A percentile compares a stretch with the other conserved stretches of the same genome.
phyloP scores from a whole-genome alignment of 2,888 invertebrate species.

The Ichneumoninae sp. region DNA sequence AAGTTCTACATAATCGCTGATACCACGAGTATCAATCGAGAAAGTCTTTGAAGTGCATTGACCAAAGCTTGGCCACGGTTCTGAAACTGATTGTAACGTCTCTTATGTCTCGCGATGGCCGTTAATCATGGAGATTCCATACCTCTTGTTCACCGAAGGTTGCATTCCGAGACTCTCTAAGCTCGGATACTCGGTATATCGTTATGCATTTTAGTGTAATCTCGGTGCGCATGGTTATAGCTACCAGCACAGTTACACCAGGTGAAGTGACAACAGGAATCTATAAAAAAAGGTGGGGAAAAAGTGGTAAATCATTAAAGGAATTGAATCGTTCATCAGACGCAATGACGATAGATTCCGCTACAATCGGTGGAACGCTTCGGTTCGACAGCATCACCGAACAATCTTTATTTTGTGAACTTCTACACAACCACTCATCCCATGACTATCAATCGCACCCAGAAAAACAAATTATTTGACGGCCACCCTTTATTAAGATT shows the following conservation, averaged over 20 bases:
- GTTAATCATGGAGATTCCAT: slow-evolving; percentile 46
- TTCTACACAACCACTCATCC: slow-evolving; percentile 35
- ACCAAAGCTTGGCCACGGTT: slow-evolving; percentile 13
- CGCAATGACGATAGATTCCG: background rate
- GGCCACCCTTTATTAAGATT: too few relatives aligned
- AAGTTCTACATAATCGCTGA: slow-evolving; percentile 38
- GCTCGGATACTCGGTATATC: background rate
- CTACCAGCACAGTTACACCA: slow-evolving; percentile 37
- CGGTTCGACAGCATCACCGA: background rate
- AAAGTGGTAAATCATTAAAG: too few relatives aligned
- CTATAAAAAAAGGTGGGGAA: too few relatives aligned
- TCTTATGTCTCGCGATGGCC: slow-evolving; percentile 35
- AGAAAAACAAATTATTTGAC: too few relatives aligned
- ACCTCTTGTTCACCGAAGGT: background rate
- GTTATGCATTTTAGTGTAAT: background rate
- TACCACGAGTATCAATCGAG: slow-evolving; percentile 10
- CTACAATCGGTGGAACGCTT: background rate
- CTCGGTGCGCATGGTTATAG: background rate
- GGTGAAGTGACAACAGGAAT: slow-evolving; percentile 34
- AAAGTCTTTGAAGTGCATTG: background rate
- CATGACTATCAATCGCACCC: background rate
- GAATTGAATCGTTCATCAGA: too few relatives aligned
- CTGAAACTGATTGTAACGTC: slow-evolving; percentile 42
- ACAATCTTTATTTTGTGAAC: slow-evolving; percentile 16
- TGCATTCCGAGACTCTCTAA: background rate